Evolutionary conservation across 1,140 invertebrate species (phyloP).

Genomic region (Drosophila carrolli): DNA sequence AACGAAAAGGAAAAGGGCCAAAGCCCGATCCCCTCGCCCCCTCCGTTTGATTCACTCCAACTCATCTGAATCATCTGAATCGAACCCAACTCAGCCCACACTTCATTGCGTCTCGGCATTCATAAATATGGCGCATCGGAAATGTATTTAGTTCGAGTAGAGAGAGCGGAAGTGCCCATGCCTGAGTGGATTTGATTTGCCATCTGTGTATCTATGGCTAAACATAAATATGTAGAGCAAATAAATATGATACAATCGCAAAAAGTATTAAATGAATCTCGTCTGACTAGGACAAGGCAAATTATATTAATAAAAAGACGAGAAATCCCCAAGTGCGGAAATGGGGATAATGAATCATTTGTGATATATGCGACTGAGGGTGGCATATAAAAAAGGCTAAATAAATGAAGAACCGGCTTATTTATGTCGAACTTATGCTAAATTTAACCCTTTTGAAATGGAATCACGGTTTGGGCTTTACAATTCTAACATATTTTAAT

Average conservation of each 20-base stretch:
- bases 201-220: conserved; percentile 24
- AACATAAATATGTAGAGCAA: conserved; percentile 35
- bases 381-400: conserved; percentile 19
- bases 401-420: background rate
- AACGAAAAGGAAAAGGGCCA: conserved; percentile 36
- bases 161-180: conserved; percentile 64
- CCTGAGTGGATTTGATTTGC: conserved; percentile 68
- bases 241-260: conserved; percentile 46
- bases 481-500: too few species aligned
- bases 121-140: conserved; percentile 65
- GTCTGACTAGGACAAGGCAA: conserved; percentile 12
- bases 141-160: conserved; percentile 69
- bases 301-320: conserved; percentile 37
- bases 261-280: conserved; percentile 35
- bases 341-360: conserved; percentile 57
- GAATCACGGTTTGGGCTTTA: too few species aligned
- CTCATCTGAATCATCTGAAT: conserved; percentile 13
- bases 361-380: conserved; percentile 32
- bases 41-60: conserved; percentile 1
- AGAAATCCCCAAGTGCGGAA: conserved; percentile 40
- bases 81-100: conserved; percentile 27
- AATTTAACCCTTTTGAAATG: conserved; percentile 3
- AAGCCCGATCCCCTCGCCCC: conserved; percentile 1
- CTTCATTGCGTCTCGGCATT: conserved; percentile 44
- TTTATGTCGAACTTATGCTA: conserved; percentile 19